Evolutionary conservation across 2,888 invertebrate species (phyloP), one percentile per base, ranked within the genome.

Genomic region (Scaptomyza parva): DNA sequence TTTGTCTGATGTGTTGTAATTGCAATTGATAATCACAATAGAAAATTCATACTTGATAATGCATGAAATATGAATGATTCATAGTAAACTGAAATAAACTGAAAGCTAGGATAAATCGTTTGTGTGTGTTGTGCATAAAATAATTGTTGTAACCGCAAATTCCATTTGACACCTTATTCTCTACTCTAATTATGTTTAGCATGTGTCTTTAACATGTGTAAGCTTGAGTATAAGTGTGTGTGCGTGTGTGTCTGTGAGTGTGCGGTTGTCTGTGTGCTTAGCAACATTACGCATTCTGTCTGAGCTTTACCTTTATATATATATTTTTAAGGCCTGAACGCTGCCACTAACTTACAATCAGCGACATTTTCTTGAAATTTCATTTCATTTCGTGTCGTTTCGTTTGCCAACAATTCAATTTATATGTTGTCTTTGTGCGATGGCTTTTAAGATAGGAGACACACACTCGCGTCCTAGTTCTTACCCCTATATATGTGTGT

Each of bases 401-500:
- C 76, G 76, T 67, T 76, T 85, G 78, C 76, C 76, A 76, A 78
- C 82, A 85, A 78, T 86, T 86, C 76, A 86, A 84, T 82, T 86
- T 81, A 84, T 84, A 80, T 81, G 81, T 81, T 81, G 81, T 86
- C 81, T 86, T 81, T 86, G 81, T 78, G 84, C 81, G 47, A 75
- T 66, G 60, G 81, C 84, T 86, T 81, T 86, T 70, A 84, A 73
- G 79, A 76, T 60, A 65, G 43, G 20, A 20, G 39, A 50, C 52
- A 43, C 22, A 18, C 17, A 44, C 17, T 39, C 44, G 45, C 33
- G 20, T 37, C 39, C 47, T 60, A 63, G 62, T 53, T 63, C 62
- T 62, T 61, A 54, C 65, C 65, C 66, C 26, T 26, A 22, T 61
- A 50, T 54, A 54, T 33, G 7, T 26, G 7, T 26, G 1, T 7